These are phyloP conservation scores for Rhynchomys soricoides DNA, from an alignment of 2,113 vertebrate species.

Conservation along the genomic window DNA sequence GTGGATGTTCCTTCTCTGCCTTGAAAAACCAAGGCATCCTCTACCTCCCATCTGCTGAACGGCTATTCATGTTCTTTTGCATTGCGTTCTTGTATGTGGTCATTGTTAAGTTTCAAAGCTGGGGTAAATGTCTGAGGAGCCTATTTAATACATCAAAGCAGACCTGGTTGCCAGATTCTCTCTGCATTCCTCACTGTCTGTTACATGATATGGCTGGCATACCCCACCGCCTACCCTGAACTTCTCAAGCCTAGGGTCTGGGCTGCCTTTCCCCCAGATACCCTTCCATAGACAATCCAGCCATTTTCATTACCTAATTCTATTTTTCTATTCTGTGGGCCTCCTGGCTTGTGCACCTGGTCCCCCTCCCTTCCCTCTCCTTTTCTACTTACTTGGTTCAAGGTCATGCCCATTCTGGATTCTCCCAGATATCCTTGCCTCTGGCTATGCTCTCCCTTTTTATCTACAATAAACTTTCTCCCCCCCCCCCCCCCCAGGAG, in stretches of 20 bases:
- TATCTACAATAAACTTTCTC: background rate
- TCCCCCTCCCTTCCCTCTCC: background rate
- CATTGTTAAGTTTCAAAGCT: background rate
- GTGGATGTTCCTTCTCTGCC: background rate
- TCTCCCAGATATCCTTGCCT: background rate
- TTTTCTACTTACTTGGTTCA: background rate
- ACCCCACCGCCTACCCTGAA: background rate
- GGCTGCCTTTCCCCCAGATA: background rate
- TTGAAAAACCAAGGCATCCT: background rate
- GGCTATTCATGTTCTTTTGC: background rate
- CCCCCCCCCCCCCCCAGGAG: too few species aligned
- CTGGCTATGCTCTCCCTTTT: background rate
- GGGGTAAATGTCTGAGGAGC: background rate
- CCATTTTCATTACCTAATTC: background rate
- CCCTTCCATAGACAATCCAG: background rate
- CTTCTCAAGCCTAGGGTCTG: background rate
- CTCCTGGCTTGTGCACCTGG: background rate
- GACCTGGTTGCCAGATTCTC: background rate
- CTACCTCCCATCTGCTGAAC: background rate
- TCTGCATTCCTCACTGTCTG: background rate
- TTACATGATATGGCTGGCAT: background rate
- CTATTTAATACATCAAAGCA: background rate
- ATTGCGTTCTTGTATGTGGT: background rate
- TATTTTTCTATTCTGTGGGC: background rate
- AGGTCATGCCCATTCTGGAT: background rate